Evolutionary conservation across 2,888 invertebrate species (phyloP).

Genomic region (Ernsta delagoae): DNA sequence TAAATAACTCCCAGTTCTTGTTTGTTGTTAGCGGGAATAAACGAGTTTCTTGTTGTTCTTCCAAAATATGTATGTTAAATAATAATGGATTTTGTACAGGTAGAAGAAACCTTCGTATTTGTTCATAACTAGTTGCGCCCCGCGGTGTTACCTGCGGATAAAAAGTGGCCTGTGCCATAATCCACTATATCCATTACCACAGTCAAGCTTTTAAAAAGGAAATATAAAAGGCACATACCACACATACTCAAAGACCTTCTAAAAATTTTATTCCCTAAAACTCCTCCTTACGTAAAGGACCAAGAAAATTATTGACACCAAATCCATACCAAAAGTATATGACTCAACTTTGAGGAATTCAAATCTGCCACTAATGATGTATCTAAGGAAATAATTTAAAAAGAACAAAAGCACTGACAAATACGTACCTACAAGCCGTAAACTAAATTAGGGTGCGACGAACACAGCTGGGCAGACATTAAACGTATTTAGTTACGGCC

Average conservation of each 20-base stretch:
- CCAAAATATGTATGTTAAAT: constrained; percentile 19
- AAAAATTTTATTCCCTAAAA: no score
- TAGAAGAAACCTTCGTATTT: background rate
- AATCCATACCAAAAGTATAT: no score
- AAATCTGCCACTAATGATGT: background rate
- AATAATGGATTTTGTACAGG: constrained; percentile 30
- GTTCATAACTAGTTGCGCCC: no score
- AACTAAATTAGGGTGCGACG: constrained; percentile 5
- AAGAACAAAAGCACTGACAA: background rate
- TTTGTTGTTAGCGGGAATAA: constrained; percentile 36
- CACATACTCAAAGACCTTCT: no score
- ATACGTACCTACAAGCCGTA: background rate
- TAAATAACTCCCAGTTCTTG: constrained; percentile 37
- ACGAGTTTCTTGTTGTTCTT: constrained; percentile 35
- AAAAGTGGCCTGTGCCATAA: no score
- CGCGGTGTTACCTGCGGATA: no score
- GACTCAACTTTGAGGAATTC: no score
- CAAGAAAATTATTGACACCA: no score
- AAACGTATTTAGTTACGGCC: constrained; percentile 30
- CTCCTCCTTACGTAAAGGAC: no score
- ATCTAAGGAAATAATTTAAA: background rate
- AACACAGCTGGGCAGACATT: constrained; percentile 22
- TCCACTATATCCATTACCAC: no score
- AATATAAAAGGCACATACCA: no score
- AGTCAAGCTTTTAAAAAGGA: no score